Evolutionary conservation across 1,140 invertebrate genomes (phyloP).

Genomic region (Marisa cornuarietis): DNA sequence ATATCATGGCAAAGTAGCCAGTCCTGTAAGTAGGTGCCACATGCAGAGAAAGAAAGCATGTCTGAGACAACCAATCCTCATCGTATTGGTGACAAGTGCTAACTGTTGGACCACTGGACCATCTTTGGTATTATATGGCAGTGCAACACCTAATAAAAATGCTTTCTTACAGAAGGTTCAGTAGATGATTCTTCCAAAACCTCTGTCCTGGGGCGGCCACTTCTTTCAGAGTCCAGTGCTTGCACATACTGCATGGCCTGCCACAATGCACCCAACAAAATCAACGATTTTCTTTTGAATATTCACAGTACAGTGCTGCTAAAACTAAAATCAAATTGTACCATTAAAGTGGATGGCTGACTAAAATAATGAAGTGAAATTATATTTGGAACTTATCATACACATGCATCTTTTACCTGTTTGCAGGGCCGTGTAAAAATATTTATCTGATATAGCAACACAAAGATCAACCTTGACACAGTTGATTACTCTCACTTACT

Average conservation of each 20-base stretch:
- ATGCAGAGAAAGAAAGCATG: no score
- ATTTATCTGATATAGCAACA: no score
- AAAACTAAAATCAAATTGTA: neutral
- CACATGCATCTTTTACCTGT: no score
- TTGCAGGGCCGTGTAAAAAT: neutral
- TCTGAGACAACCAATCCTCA: no score
- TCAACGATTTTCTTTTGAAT: neutral
- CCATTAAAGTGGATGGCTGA: no score
- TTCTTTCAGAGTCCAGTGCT: slow-evolving; percentile 10
- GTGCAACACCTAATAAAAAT: neutral
- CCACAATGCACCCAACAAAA: neutral
- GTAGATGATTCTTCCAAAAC: slow-evolving; percentile 40
- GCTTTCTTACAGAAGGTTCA: slow-evolving; percentile 14
- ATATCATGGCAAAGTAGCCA: no score
- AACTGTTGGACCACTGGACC: no score
- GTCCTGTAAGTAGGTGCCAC: no score
- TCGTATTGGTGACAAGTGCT: no score
- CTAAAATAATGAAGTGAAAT: no score
- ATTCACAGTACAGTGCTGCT: neutral
- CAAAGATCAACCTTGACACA: neutral
- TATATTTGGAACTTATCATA: no score
- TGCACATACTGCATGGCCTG: slow-evolving; percentile 35
- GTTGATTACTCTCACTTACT: slow-evolving; percentile 35
- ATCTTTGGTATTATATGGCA: no score
- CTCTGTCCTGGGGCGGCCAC: slow-evolving; percentile 23